These are phyloP conservation scores for Dynastes hyllus DNA, from an alignment of 2,888 invertebrate genomes.

Conservation along the genomic window DNA sequence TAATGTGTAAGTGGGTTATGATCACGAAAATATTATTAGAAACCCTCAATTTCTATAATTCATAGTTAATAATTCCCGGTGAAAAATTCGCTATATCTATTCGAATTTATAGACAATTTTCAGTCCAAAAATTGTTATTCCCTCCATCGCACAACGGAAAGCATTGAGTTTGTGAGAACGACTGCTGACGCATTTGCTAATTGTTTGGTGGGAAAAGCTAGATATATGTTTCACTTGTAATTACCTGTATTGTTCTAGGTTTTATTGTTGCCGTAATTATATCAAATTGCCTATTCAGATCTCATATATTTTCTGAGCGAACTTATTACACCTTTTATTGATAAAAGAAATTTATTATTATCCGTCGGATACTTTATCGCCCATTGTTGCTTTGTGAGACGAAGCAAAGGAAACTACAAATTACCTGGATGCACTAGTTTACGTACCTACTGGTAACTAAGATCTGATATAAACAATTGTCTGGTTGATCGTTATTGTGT, in stretches of 20 bases:
- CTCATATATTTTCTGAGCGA: conserved; percentile 40
- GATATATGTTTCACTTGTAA: conserved; percentile 46
- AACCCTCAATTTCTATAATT: too few species aligned
- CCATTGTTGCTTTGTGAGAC: conserved; percentile 39
- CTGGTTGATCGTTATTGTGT: neutral
- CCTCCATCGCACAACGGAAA: neutral
- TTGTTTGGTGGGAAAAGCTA: conserved; percentile 48
- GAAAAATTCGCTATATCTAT: too few species aligned
- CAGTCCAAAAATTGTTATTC: conserved; percentile 29
- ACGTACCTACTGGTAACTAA: neutral
- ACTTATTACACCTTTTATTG: conserved; percentile 42
- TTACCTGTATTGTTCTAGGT: conserved; percentile 40
- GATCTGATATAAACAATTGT: neutral
- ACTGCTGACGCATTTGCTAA: conserved; percentile 40
- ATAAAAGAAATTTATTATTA: conserved; percentile 45
- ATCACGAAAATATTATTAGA: too few species aligned
- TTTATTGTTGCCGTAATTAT: conserved; percentile 41
- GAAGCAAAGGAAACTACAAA: conserved; percentile 13
- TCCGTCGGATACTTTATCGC: conserved; percentile 17
- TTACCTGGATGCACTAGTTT: conserved; percentile 22
- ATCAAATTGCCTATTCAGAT: conserved; percentile 43
- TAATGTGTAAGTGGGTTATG: too few species aligned
- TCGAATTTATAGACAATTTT: neutral
- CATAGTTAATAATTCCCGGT: too few species aligned
- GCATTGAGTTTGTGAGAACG: conserved; percentile 38